Evolutionary conservation across 2,113 vertebrate genomes (phyloP), one percentile per base, ranked within the genome.

Genomic region (Oenanthe oenanthe): DNA sequence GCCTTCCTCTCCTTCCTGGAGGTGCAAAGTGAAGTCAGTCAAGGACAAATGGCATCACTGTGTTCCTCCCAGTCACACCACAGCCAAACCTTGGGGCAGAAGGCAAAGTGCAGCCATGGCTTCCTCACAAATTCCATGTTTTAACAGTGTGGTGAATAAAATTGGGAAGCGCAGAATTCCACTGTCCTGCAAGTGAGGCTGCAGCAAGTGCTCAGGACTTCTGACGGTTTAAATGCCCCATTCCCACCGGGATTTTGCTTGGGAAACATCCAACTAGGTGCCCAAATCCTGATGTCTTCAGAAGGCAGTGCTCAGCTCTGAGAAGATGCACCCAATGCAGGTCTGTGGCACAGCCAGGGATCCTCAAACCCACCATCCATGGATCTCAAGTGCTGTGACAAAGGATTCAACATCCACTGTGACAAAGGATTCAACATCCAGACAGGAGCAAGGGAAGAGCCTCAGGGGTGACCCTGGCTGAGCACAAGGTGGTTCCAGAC

Each of bases 71-170:
- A 71, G 79, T 9, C 43, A 3, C 70, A 18, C 10, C 78, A 32
- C n/a, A 36, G 36, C 73, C 43, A 28, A 47, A 48, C 38, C 51
- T 12, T 1, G 13, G 6, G 16, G 21, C 43, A 56, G 34, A 36
- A 45, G 22, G 65, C 21, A 43, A 48, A 2, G 14, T 3, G n/a
- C 20, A 32, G 61, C n/a, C 65, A 12, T 0, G 2, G 50, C 6
- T 34, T 13, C 10, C 3, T 6, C 6, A 3, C 16, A 31, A 24
- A 42, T 3, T 7, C 50, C 43, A 12, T 0, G 1, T 57, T 70
- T 16, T 22, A n/a, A 81, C 31, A 34, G 42, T 28, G 11, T 6
- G 9, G 34, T 7, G 34, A 50, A 36, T 36, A 6, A 50, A 68
- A 54, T 0, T 4, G 9, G 22, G 28, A 40, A 62, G 38, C 1